These are phyloP conservation scores for Sinocyclocheilus grahami DNA, from an alignment of 2,113 vertebrate species.

Conservation along the genomic window DNA sequence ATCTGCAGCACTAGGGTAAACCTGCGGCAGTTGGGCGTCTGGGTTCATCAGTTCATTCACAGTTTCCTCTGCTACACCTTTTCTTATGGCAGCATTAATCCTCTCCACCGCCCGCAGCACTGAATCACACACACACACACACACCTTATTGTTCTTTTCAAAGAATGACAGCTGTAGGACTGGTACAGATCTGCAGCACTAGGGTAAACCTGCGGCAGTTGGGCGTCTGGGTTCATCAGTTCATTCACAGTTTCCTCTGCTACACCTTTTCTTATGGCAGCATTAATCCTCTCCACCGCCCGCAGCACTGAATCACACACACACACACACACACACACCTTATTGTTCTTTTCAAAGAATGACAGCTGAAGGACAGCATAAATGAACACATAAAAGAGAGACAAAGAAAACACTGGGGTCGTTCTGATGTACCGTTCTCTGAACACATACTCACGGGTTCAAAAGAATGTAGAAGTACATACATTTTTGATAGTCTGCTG, in stretches of 20 bases:
- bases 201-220: slow-evolving; percentile 88
- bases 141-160: too few relatives aligned
- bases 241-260: slow-evolving; percentile 87
- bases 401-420: background rate
- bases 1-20: slow-evolving; percentile 85
- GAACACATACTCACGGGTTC: background rate
- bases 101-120: slow-evolving; percentile 84
- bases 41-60: slow-evolving; percentile 90
- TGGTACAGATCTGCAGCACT: slow-evolving; percentile 92
- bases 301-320: slow-evolving; percentile 76
- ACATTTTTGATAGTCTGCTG: slow-evolving; percentile 86
- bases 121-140: slow-evolving; percentile 59
- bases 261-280: slow-evolving; percentile 81
- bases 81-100: slow-evolving; percentile 86
- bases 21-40: slow-evolving; percentile 91
- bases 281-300: slow-evolving; percentile 87
- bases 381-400: background rate
- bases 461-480: slow-evolving; percentile 52
- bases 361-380: background rate
- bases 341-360: slow-evolving; percentile 3
- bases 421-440: background rate
- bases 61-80: slow-evolving; percentile 84
- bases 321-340: background rate
- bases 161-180: too few relatives aligned
- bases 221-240: slow-evolving; percentile 90